These are phyloP conservation scores for Melinaea menophilus DNA, from an alignment of 2,888 invertebrate species.

Conservation along the genomic window DNA sequence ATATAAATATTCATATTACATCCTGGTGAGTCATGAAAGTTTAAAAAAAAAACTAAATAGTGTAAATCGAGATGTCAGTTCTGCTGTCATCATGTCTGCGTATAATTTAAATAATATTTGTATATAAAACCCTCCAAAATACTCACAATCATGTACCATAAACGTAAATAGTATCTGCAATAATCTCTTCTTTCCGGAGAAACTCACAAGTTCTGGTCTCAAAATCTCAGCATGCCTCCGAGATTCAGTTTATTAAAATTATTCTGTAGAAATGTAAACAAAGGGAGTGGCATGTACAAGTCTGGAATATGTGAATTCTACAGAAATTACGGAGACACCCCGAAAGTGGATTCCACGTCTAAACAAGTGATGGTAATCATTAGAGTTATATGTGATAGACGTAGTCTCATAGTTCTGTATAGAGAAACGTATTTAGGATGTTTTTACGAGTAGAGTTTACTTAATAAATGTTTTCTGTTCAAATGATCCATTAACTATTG, in stretches of 20 bases:
- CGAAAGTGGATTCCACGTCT: conserved; percentile 44
- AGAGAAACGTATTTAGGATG: too few relatives aligned
- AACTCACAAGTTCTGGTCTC: background rate
- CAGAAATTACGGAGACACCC: conserved; percentile 48
- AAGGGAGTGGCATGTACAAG: conserved; percentile 13
- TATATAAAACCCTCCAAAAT: conserved; percentile 37
- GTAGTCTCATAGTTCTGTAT: too few relatives aligned
- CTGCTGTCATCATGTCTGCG: conserved; percentile 49
- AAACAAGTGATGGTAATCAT: conserved; percentile 49
- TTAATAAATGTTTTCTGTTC: too few relatives aligned
- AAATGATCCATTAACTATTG: background rate
- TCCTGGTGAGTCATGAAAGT: background rate
- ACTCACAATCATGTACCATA: conserved; percentile 43
- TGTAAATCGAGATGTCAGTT: conserved; percentile 34
- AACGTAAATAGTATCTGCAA: conserved; percentile 27
- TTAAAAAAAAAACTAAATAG: background rate
- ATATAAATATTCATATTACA: background rate
- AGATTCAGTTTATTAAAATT: conserved; percentile 42
- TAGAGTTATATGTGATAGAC: background rate
- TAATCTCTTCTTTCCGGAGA: background rate
- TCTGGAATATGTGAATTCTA: conserved; percentile 10
- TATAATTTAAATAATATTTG: conserved; percentile 32
- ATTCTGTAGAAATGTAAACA: conserved; percentile 30
- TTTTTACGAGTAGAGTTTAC: too few relatives aligned
- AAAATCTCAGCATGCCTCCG: conserved; percentile 43